phyloP scores from a whole-genome alignment of 2,797 vertebrate species.

The Pantherophis vulpinus region DNA sequence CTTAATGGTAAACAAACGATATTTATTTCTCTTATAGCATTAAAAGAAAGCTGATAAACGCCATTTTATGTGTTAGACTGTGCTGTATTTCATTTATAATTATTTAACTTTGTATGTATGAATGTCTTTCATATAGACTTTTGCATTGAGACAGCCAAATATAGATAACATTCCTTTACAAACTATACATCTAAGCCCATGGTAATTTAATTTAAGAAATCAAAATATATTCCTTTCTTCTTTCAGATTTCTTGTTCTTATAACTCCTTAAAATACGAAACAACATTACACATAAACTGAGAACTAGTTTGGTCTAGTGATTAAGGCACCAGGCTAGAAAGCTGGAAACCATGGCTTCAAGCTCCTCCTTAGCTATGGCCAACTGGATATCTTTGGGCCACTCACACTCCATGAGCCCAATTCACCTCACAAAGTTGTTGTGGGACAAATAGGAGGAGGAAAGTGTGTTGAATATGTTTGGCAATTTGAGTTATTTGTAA shows the following conservation, averaged over 20 bases:
- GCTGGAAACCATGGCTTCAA: background rate
- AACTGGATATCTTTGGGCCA: background rate
- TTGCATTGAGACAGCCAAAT: background rate
- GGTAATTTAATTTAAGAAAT: background rate
- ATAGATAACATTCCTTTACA: background rate
- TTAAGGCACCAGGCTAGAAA: background rate
- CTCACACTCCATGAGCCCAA: background rate
- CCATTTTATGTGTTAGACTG: background rate
- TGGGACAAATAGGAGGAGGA: background rate
- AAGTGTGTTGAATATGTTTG: background rate
- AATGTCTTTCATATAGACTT: background rate
- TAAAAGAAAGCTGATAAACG: background rate
- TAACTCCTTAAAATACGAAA: background rate
- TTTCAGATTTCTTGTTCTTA: slow-evolving; percentile 1
- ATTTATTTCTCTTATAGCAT: slow-evolving; percentile 14
- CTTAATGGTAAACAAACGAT: background rate
- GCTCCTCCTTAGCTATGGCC: background rate
- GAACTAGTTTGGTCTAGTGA: background rate
- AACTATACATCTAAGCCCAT: background rate
- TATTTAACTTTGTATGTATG: background rate
- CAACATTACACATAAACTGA: background rate
- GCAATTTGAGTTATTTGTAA: background rate
- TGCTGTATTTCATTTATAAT: background rate
- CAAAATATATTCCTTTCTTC: background rate
- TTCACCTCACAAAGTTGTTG: background rate